Evolutionary conservation across 2,888 invertebrate genomes (phyloP).

Genomic region (Crioceris asparagi): DNA sequence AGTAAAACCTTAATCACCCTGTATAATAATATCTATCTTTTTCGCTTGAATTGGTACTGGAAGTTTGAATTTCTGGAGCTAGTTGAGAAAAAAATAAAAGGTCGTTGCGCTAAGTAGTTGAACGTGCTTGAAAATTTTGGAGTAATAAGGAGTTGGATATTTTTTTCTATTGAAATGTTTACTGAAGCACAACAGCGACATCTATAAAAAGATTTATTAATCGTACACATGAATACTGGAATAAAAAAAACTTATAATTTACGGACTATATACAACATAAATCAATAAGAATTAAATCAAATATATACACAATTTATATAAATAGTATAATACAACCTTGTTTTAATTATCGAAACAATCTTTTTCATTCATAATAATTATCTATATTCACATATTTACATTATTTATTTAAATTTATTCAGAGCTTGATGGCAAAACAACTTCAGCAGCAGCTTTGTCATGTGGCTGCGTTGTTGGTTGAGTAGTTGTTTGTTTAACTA

Average conservation of each 20-base stretch:
- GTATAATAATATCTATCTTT: no score
- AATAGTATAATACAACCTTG: slow-evolving; percentile 14
- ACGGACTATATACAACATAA: slow-evolving; percentile 19
- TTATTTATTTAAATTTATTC: slow-evolving; percentile 13
- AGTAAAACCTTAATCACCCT: no score
- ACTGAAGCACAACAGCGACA: background rate
- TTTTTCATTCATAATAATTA: slow-evolving; percentile 2
- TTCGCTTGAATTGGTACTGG: no score
- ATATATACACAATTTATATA: no score
- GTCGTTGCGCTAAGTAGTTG: no score
- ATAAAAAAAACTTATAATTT: slow-evolving; percentile 18
- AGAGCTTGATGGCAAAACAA: slow-evolving; percentile 12
- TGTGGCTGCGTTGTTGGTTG: slow-evolving; percentile 13
- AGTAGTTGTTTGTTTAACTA: slow-evolving; percentile 21
- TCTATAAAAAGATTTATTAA: slow-evolving; percentile 9
- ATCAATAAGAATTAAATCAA: slow-evolving; percentile 11
- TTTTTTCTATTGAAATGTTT: no score
- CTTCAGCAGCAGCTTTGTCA: slow-evolving; percentile 15
- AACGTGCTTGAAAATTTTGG: no score
- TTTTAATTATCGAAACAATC: background rate
- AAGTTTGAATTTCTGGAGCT: no score
- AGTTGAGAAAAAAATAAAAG: no score
- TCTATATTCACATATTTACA: slow-evolving; percentile 5
- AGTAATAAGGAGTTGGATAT: no score
- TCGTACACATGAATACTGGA: slow-evolving; percentile 20